Conservation (phyloP, 2,797 vertebrate genomes). For the Toxotes lorentzi region DNA sequence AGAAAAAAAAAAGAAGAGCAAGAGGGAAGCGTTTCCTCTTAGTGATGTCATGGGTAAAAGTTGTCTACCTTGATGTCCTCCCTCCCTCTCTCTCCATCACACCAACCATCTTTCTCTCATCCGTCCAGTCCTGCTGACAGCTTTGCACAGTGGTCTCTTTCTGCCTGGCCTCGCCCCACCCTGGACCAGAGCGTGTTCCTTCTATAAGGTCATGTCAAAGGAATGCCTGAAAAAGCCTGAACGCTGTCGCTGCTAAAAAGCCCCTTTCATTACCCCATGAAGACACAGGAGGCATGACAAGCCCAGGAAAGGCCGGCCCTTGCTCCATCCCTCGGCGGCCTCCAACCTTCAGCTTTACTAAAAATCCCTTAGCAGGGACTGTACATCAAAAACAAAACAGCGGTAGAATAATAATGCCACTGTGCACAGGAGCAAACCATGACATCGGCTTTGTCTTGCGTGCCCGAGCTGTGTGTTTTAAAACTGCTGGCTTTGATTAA, state of each 20-base stretch:
- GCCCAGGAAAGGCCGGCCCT: neutral
- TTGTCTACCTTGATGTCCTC: conserved; percentile 45
- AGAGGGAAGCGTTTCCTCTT: conserved; percentile 35
- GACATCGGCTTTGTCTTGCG: conserved; percentile 19
- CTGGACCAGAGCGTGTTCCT: conserved; percentile 64
- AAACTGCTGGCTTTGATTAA: conserved; percentile 68
- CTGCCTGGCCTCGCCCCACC: conserved; percentile 68
- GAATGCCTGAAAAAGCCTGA: conserved; percentile 78
- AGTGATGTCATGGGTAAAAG: conserved; percentile 80
- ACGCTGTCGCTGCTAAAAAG: conserved; percentile 59
- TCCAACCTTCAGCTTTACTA: conserved; percentile 29
- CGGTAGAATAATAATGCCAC: conserved; percentile 48
- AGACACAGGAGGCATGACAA: conserved; percentile 57
- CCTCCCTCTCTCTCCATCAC: conserved; percentile 30
- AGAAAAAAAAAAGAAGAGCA: conserved; percentile 10
- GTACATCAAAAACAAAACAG: conserved; percentile 57
- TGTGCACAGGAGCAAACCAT: conserved; percentile 29
- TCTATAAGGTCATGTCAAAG: conserved; percentile 82
- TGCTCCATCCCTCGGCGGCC: conserved; percentile 17
- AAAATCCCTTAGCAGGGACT: conserved; percentile 15
- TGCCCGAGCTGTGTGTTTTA: conserved; percentile 25
- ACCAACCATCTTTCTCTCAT: conserved; percentile 45
- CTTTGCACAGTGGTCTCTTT: conserved; percentile 80
- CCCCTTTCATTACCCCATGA: conserved; percentile 76
- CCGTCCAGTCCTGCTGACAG: conserved; percentile 61